phyloP scores from a whole-genome alignment of 1,140 invertebrate genomes.

The Drosophila teissieri region DNA sequence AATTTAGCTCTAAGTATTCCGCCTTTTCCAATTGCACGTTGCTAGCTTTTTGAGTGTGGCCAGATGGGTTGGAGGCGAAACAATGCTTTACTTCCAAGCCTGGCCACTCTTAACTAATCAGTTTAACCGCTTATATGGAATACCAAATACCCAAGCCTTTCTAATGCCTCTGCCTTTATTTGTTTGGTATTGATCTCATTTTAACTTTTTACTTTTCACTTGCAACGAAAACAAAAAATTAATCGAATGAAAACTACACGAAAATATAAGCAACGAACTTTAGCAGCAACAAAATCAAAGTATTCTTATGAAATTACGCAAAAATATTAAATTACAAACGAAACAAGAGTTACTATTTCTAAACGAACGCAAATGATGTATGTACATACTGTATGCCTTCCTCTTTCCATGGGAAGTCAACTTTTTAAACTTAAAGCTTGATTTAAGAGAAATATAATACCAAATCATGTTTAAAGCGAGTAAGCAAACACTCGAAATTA shows the following conservation, averaged over 20 bases:
- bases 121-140: slow-evolving; percentile 26
- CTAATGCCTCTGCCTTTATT: slow-evolving; percentile 36
- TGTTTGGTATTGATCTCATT: slow-evolving; percentile 79
- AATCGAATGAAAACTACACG: slow-evolving; percentile 29
- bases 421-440: slow-evolving; percentile 36
- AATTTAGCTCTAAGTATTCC: slow-evolving; percentile 32
- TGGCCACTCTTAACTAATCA: slow-evolving; percentile 9
- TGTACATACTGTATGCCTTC: slow-evolving; percentile 42
- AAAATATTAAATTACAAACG: slow-evolving; percentile 36
- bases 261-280: slow-evolving; percentile 54
- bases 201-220: slow-evolving; percentile 68
- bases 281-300: slow-evolving; percentile 71
- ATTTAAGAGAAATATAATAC: slow-evolving; percentile 73
- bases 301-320: slow-evolving; percentile 77
- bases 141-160: slow-evolving; percentile 12
- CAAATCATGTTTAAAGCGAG: slow-evolving; percentile 56
- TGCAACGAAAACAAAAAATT: slow-evolving; percentile 36
- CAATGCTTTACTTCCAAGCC: background rate
- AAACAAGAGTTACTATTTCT: slow-evolving; percentile 59
- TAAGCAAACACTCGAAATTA: background rate
- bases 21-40: slow-evolving; percentile 10
- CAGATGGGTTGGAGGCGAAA: background rate
- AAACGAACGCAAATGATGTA: slow-evolving; percentile 28
- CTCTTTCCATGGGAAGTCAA: slow-evolving; percentile 22
- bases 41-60: slow-evolving; percentile 23